These are phyloP conservation scores for Lophius americanus DNA, from an alignment of 2,797 vertebrate species.

Conservation along the genomic window DNA sequence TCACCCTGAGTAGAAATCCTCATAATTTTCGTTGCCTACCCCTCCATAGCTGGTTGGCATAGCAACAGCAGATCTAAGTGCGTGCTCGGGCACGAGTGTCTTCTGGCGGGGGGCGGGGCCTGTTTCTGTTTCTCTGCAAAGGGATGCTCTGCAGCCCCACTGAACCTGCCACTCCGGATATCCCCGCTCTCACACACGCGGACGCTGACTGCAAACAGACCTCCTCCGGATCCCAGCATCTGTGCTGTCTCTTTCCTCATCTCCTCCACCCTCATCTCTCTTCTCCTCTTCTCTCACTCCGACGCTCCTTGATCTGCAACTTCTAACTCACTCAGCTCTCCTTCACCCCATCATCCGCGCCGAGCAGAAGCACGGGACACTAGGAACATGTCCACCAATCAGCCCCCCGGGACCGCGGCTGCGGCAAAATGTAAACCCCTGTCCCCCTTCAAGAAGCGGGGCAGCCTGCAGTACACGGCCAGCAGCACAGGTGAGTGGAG, in stretches of 20 bases:
- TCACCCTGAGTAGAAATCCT: no score
- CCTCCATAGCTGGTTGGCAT: constrained; percentile 72
- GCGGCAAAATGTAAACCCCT: constrained; percentile 76
- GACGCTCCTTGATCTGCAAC: constrained; percentile 44
- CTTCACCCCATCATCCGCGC: constrained; percentile 13
- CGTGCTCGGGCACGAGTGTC: constrained; percentile 41
- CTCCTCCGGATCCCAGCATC: constrained; percentile 55
- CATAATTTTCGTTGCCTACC: constrained; percentile 10
- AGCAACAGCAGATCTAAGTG: constrained; percentile 67
- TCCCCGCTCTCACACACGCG: constrained; percentile 39
- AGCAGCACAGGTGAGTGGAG: constrained; percentile 87
- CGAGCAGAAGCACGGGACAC: constrained; percentile 39
- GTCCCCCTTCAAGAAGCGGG: constrained; percentile 89
- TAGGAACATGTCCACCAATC: constrained; percentile 81
- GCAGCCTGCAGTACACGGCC: constrained; percentile 86
- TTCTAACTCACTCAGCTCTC: constrained; percentile 60
- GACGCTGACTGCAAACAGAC: constrained; percentile 54
- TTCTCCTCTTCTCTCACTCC: constrained; percentile 24
- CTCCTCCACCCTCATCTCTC: constrained; percentile 17
- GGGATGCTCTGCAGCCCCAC: constrained; percentile 67
- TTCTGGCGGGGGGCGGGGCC: constrained; percentile 69
- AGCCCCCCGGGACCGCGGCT: constrained; percentile 59
- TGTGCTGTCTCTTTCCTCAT: constrained; percentile 39
- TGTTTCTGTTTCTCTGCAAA: constrained; percentile 75
- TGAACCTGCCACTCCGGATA: constrained; percentile 65